Percentiles rank a stretch among this genome's conserved stretches.
Evolutionary conservation across 2,888 invertebrate species (phyloP).

Genomic region (Embidobia sp.): DNA sequence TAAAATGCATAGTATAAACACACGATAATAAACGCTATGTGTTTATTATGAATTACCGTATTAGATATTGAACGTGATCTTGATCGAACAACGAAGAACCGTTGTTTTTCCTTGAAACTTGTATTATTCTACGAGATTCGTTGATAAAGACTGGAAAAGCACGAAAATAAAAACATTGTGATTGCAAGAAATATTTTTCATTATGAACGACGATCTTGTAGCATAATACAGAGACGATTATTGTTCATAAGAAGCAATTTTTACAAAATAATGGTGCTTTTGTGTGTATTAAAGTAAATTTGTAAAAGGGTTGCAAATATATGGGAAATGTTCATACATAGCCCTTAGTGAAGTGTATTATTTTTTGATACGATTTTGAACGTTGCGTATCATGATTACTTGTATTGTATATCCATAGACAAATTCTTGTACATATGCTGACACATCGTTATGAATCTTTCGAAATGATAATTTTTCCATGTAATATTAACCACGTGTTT

Average conservation of each 20-base stretch:
- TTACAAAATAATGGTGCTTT: conserved; percentile 48
- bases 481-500: conserved; percentile 32
- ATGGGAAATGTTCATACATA: too few relatives aligned
- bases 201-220: conserved; percentile 38
- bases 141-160: conserved; percentile 45
- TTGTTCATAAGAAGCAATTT: conserved; percentile 8
- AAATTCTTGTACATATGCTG: conserved; percentile 61
- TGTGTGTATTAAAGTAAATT: conserved; percentile 18
- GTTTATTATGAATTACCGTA: conserved; percentile 7
- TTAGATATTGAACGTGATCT: conserved; percentile 9
- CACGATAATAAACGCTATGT: not conserved
- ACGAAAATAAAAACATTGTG: conserved; percentile 25
- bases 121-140: conserved; percentile 52
- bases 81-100: conserved; percentile 13
- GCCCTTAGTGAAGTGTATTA: too few relatives aligned
- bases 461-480: conserved; percentile 36
- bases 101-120: conserved; percentile 10
- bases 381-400: conserved; percentile 6
- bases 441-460: conserved; percentile 42
- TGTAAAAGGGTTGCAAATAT: not conserved
- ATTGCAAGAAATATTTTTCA: conserved; percentile 11
- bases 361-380: conserved; percentile 20
- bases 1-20: conserved; percentile 1
- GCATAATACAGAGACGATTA: conserved; percentile 25
- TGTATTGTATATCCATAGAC: conserved; percentile 50